These are phyloP conservation scores for Geotrypetes seraphini DNA, from an alignment of 2,797 vertebrate species.

Conservation along the genomic window DNA sequence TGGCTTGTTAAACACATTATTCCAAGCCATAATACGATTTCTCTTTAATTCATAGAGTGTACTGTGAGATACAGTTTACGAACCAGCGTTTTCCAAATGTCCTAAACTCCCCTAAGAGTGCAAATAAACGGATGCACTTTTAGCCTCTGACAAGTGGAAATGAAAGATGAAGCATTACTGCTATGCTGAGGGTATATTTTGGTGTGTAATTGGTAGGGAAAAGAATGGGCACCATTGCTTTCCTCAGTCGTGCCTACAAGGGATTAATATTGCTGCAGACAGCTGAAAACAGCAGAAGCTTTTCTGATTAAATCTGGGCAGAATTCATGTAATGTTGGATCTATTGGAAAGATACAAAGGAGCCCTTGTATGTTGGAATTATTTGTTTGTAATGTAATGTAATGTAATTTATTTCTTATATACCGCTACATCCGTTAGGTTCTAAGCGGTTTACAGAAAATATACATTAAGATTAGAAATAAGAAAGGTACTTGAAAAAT, in stretches of 20 bases:
- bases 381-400: too few relatives aligned
- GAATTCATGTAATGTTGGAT: conserved; percentile 24
- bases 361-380: conserved; percentile 6
- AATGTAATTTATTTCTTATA: too few relatives aligned
- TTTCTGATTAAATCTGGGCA: conserved; percentile 21
- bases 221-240: conserved; percentile 33
- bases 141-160: conserved; percentile 8
- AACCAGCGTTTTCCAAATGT: too few relatives aligned
- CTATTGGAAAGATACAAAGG: conserved; percentile 12
- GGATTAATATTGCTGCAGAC: conserved; percentile 23
- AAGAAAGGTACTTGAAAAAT: too few relatives aligned
- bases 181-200: conserved; percentile 13
- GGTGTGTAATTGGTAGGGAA: conserved; percentile 22
- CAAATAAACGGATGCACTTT: conserved; percentile 22
- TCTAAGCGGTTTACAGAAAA: too few relatives aligned
- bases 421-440: too few relatives aligned
- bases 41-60: too few relatives aligned
- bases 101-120: too few relatives aligned
- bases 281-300: conserved; percentile 19
- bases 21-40: too few relatives aligned
- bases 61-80: too few relatives aligned
- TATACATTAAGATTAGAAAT: too few relatives aligned
- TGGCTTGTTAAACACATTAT: too few relatives aligned
- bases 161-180: conserved; percentile 20
- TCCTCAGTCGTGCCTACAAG: conserved; percentile 30